Conservation (phyloP, 2,113 vertebrate genomes). For the Cyphomyrus discorhynchus region DNA sequence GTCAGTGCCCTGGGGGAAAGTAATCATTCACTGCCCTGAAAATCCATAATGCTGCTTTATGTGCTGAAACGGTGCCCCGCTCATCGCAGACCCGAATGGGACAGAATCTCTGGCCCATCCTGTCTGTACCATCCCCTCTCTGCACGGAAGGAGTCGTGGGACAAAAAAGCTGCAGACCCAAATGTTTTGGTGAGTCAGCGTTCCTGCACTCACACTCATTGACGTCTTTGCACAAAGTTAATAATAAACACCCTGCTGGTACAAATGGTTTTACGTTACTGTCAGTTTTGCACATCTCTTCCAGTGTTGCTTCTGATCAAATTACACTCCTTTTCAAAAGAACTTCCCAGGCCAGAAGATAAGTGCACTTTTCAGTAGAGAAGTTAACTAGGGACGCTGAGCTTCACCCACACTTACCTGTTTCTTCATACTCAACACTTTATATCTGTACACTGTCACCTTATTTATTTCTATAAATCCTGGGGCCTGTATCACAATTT, state of each 20-base stretch:
- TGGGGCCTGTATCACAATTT: neutral
- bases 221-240: slow-evolving; percentile 3
- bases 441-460: neutral
- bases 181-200: neutral
- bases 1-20: neutral
- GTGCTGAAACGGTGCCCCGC: neutral
- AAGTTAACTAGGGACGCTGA: neutral
- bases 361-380: neutral
- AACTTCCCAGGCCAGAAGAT: too few species aligned
- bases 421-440: neutral
- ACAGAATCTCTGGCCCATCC: neutral
- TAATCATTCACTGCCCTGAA: slow-evolving; percentile 14
- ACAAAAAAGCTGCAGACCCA: neutral
- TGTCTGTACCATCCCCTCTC: neutral
- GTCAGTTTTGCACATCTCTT: neutral
- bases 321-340: neutral
- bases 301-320: neutral
- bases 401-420: neutral
- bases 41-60: neutral
- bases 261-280: neutral
- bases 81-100: neutral
- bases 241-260: slow-evolving; percentile 6
- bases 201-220: neutral
- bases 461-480: neutral
- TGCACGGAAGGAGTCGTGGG: neutral